Percentiles rank a stretch among this genome's conserved stretches.
Conservation (phyloP, 35 echinoderm and acorn worm species). For the Heliocidaris tuberculata region DNA sequence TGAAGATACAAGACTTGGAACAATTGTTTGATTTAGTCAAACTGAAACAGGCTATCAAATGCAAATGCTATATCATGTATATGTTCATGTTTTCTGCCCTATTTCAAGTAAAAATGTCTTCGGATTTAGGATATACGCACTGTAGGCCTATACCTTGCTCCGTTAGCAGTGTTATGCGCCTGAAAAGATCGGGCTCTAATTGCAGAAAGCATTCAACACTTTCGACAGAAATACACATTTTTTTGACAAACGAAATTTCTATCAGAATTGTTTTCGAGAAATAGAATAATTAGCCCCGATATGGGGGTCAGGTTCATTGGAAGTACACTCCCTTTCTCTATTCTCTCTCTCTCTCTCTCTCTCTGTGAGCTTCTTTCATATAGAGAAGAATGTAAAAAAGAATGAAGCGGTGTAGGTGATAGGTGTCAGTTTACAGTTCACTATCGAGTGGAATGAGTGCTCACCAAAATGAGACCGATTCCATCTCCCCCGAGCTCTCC, state of each 20-base stretch:
- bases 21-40: too few species aligned
- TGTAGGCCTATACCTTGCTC: too few species aligned
- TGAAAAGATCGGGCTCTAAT: background rate
- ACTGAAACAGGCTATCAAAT: too few species aligned
- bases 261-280: background rate
- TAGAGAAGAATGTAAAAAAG: background rate
- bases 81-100: too few species aligned
- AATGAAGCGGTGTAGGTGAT: conserved; percentile 4
- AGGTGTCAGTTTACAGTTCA: background rate
- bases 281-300: background rate
- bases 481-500: background rate
- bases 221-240: background rate
- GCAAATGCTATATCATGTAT: too few species aligned
- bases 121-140: too few species aligned
- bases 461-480: conserved; percentile 9
- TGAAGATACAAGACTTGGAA: too few species aligned
- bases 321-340: background rate
- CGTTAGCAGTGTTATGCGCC: too few species aligned
- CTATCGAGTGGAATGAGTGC: conserved; percentile 4
- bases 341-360: background rate
- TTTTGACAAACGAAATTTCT: background rate
- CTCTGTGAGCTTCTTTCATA: background rate
- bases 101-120: too few species aligned
- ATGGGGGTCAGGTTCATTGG: background rate
- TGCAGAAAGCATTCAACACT: background rate